Conservation (phyloP, 2,888 invertebrate genomes). For the Panorpa germanica region DNA sequence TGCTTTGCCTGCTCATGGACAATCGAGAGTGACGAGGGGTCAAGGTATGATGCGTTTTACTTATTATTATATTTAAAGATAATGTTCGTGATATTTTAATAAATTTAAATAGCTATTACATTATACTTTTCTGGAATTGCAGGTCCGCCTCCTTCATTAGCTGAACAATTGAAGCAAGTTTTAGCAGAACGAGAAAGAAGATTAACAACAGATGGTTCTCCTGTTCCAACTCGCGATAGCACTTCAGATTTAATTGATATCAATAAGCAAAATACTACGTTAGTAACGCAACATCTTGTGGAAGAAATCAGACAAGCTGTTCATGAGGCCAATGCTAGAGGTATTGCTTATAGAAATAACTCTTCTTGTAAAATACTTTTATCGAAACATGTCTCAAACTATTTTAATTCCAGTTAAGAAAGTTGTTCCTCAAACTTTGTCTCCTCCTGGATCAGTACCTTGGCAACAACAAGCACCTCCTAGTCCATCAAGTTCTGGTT, state of each 20-base stretch:
- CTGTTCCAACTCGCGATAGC: conserved; percentile 40
- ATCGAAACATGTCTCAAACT: neutral
- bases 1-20: no score
- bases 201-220: conserved; percentile 30
- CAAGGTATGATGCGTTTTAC: no score
- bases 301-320: conserved; percentile 80
- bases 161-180: conserved; percentile 74
- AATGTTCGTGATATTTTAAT: no score
- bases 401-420: conserved; percentile 33
- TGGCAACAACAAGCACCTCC: conserved; percentile 42
- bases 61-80: no score
- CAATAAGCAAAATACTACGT: conserved; percentile 41
- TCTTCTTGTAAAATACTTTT: neutral
- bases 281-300: conserved; percentile 61
- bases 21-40: no score
- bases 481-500: conserved; percentile 43
- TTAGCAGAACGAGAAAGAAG: conserved; percentile 69
- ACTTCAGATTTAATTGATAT: conserved; percentile 37
- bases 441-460: conserved; percentile 40
- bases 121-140: no score
- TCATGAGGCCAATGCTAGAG: conserved; percentile 74
- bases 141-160: conserved; percentile 59
- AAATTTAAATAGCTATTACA: no score
- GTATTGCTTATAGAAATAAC: no score
- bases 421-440: conserved; percentile 40